Evolutionary conservation across 2,113 vertebrate species (phyloP).

Genomic region (Eptesicus fuscus): DNA sequence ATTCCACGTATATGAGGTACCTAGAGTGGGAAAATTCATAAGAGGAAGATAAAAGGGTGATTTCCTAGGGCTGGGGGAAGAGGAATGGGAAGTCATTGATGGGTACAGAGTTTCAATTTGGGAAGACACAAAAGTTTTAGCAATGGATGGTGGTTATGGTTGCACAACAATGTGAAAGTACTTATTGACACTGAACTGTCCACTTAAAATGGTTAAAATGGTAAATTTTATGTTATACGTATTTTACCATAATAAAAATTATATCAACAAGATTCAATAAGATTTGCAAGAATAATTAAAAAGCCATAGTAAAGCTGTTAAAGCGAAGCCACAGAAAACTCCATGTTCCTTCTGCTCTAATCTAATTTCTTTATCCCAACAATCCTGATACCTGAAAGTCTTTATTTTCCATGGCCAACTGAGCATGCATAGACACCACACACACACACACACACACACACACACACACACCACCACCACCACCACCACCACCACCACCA

Average conservation of each 20-base stretch:
- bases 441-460: background rate
- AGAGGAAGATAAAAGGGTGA: background rate
- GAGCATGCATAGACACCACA: background rate
- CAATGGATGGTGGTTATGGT: background rate
- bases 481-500: no score
- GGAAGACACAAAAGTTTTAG: background rate
- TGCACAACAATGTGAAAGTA: background rate
- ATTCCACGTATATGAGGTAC: background rate
- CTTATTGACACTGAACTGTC: background rate
- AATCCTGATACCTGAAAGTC: background rate
- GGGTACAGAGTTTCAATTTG: background rate
- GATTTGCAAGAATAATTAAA: background rate
- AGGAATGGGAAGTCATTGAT: background rate
- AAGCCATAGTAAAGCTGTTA: background rate
- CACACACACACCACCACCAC: background rate
- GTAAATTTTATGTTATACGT: background rate
- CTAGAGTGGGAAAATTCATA: background rate
- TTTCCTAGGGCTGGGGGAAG: background rate
- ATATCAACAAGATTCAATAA: constrained; percentile 2
- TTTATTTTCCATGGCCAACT: constrained; percentile 41
- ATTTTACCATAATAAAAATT: background rate
- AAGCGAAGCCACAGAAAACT: background rate
- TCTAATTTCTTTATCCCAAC: constrained; percentile 24
- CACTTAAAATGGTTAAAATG: background rate
- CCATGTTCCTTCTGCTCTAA: background rate